Evolutionary conservation across 2,888 invertebrate species (phyloP).

Genomic region (Morinoia aosen): DNA sequence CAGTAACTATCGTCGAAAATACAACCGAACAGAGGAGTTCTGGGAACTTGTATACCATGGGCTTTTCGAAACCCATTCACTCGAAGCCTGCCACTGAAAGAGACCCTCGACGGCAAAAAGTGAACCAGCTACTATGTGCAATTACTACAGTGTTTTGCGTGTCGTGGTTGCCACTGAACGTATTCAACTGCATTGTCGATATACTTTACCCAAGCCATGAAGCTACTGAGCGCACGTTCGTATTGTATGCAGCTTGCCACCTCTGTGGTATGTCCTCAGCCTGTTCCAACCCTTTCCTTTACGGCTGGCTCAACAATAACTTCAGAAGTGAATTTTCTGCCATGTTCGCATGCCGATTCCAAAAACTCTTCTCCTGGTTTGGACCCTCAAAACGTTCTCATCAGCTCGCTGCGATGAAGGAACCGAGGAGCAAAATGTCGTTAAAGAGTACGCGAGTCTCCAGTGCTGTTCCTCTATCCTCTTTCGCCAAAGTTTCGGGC

Average conservation of each 20-base stretch:
- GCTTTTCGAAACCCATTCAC: neutral
- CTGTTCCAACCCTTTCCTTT: conserved; percentile 90
- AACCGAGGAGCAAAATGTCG: neutral
- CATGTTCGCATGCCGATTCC: conserved; percentile 71
- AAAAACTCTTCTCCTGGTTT: neutral
- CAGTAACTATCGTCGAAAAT: conserved; percentile 15
- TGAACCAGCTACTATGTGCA: conserved; percentile 86
- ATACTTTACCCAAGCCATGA: conserved; percentile 73
- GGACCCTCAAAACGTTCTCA: neutral
- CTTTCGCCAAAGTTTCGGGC: neutral
- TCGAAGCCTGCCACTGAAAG: conserved; percentile 76
- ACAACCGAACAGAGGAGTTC: neutral
- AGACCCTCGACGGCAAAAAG: conserved; percentile 74
- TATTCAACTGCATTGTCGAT: conserved; percentile 87
- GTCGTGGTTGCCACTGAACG: conserved; percentile 92
- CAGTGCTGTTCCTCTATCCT: neutral
- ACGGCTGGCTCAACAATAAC: conserved; percentile 95
- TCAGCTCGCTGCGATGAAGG: neutral
- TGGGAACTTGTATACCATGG: neutral
- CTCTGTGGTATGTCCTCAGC: conserved; percentile 89
- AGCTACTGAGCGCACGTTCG: conserved; percentile 74
- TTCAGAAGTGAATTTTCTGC: conserved; percentile 91
- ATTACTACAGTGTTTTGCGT: conserved; percentile 90
- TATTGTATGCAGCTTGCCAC: conserved; percentile 77
- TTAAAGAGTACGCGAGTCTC: neutral